Evolutionary conservation across 2,797 vertebrate species (phyloP), one percentile per base, ranked within the genome.

Genomic region (Buceros bicornis): DNA sequence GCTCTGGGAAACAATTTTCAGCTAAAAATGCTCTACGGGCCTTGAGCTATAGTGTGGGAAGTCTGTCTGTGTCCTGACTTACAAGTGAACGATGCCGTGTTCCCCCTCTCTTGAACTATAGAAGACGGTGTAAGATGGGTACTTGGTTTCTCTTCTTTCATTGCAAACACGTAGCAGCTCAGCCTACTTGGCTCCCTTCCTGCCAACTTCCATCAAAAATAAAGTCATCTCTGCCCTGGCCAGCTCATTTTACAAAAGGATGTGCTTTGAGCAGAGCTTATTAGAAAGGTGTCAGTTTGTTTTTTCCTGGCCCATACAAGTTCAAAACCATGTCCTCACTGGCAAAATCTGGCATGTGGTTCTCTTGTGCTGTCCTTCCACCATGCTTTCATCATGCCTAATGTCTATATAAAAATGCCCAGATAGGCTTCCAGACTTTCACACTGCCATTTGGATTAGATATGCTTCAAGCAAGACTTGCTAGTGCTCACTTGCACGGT

Each of bases 201-300:
- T 94, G 73, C 90, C 93, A 87, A 5, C 87, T 91, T 86, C 72
- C 84, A 93, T 94, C 87, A 95, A 37, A 94, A 93, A 93, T 90
- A 93, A 90, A 96, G 95, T 90, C 67, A 82, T 95, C 83, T 96
- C 86, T 96, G 72, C 76, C 77, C 94, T 72, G 87, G 74, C 93
- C 92, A 73, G 71, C 74, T 89, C 19, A 0, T 84, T 90, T 85
- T 92, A 66, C 73, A 77, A 26, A 77, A 92, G 62, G 85, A 78
- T 61, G 70, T 93, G 66, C 66, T 97, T 82, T 79, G 86, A 89
- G 80, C 83, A 70, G 62, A 43, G 74, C 87, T 87, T 76, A 35
- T 80, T 92, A 93, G 81, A 82, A 90, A 93, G 92, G 83, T 89
- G 87, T 86, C 89, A 84, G 78, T 87, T 96, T 90, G 83, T 43